phyloP scores from a whole-genome alignment of 2,888 invertebrate species.

The Onchidella celtica region DNA sequence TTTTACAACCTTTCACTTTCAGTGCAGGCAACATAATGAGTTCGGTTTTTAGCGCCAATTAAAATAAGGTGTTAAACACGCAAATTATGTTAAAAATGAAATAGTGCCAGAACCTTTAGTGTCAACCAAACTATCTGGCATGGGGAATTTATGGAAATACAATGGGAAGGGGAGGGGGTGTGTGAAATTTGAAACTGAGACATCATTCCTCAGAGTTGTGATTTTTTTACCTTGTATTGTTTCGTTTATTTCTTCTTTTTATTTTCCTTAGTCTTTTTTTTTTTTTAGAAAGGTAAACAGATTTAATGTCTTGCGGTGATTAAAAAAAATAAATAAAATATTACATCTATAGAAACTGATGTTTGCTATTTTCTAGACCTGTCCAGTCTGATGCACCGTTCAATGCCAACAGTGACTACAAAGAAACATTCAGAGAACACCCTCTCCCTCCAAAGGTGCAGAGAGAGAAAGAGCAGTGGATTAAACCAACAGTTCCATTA shows the following conservation, averaged over 20 bases:
- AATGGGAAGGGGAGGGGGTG: no score
- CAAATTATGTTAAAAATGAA: no score
- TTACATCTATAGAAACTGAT: not conserved
- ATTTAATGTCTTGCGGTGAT: not conserved
- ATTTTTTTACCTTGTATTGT: not conserved
- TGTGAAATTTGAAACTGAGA: no score
- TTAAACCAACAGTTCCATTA: conserved; percentile 64
- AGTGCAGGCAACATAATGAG: no score
- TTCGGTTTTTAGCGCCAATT: no score
- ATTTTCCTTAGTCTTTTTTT: not conserved
- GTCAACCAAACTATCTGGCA: no score
- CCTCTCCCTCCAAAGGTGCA: conserved; percentile 60
- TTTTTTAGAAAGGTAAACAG: not conserved
- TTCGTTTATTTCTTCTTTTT: not conserved
- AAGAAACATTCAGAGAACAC: conserved; percentile 69
- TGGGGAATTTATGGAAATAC: no score
- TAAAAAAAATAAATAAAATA: not conserved
- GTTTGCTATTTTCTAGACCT: conserved; percentile 6
- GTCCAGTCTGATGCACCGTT: conserved; percentile 69
- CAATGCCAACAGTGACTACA: conserved; percentile 71
- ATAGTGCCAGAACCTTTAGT: no score
- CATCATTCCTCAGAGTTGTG: not conserved
- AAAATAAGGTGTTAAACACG: no score
- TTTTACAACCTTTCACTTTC: no score
- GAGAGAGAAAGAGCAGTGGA: conserved; percentile 60